Evolutionary conservation across 2,113 vertebrate species (phyloP).

Genomic region (Rattus norvegicus): DNA sequence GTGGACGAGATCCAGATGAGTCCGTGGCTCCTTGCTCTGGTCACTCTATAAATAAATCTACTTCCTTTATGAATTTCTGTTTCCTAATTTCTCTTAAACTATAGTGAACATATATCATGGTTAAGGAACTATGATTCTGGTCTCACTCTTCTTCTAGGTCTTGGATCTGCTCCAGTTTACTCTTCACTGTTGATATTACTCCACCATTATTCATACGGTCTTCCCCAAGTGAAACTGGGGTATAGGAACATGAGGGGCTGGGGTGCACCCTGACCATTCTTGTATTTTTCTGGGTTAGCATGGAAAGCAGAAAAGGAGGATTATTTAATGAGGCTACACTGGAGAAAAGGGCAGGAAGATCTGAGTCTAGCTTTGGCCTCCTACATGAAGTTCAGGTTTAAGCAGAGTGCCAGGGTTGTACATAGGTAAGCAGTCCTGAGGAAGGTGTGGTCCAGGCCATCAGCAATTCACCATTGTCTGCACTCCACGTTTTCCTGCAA

Average conservation of each 20-base stretch:
- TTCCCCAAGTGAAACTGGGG: neutral
- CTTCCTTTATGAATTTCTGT: neutral
- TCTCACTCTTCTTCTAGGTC: neutral
- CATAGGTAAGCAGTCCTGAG: neutral
- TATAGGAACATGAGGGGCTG: neutral
- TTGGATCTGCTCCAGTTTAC: neutral
- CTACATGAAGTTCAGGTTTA: neutral
- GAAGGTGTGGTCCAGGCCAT: neutral
- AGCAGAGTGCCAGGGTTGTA: neutral
- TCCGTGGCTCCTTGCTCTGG: neutral
- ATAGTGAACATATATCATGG: neutral
- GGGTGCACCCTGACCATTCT: neutral
- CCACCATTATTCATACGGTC: neutral
- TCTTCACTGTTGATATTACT: neutral
- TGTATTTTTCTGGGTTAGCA: neutral
- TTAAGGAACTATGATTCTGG: neutral
- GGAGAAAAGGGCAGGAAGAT: too few species aligned
- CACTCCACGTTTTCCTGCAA: neutral
- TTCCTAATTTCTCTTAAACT: neutral
- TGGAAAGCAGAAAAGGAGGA: neutral
- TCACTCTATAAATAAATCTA: neutral
- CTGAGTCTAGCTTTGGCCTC: neutral
- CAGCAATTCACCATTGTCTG: neutral
- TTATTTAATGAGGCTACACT: neutral
- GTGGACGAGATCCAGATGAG: neutral